phyloP scores from a whole-genome alignment of 2,888 invertebrate genomes.

The Acheta domesticus region DNA sequence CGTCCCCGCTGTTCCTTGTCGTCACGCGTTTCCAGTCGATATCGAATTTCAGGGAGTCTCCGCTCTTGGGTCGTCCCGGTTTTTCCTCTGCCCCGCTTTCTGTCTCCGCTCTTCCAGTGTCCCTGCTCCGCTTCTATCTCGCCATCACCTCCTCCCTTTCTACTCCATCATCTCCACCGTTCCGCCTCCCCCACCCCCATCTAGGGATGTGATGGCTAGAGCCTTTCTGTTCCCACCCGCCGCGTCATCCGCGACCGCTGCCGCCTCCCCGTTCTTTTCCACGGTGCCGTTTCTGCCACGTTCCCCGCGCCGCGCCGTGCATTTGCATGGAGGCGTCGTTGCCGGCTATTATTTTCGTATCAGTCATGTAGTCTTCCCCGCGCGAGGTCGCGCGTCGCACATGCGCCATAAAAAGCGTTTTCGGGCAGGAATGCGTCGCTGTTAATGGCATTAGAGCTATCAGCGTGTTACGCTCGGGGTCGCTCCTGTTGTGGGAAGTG shows the following conservation, averaged over 20 bases:
- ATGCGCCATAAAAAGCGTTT: neutral
- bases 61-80: no score
- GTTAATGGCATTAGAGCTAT: neutral
- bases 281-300: neutral
- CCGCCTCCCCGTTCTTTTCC: no score
- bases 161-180: neutral
- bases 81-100: no score
- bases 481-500: neutral
- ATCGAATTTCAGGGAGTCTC: no score
- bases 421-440: slow-evolving; percentile 4
- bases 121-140: neutral
- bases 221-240: no score
- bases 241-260: no score
- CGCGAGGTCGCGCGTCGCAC: neutral
- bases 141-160: neutral
- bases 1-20: no score
- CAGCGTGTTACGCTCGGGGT: neutral
- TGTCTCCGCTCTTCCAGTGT: no score
- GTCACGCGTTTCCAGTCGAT: no score
- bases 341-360: slow-evolving; percentile 18
- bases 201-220: no score
- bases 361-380: neutral
- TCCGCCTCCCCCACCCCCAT: no score
- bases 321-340: slow-evolving; percentile 5
- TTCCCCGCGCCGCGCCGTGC: neutral